Evolutionary conservation across 1,140 invertebrate genomes (phyloP), one percentile per base, ranked within the genome.

Genomic region (Melitaea cinxia): DNA sequence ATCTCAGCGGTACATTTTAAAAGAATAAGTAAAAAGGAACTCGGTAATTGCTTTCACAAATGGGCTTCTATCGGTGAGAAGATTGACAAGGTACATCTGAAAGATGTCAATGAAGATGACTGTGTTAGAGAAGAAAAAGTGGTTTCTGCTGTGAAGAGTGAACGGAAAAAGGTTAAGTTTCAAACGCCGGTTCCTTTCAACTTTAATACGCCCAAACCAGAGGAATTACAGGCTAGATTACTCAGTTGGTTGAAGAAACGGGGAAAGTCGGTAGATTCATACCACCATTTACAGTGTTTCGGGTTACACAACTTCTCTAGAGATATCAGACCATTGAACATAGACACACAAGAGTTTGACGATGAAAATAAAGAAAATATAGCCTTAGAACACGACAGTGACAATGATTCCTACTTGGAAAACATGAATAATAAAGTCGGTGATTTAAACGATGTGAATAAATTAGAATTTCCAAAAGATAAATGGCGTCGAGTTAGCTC

Each of bases 361-460:
- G 91, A 92, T 59, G 92, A 93, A 63, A 86, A 93, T 73, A 93
- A 93, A 70, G 92, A 93, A 77, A 93, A 93, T 75, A 76, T 84
- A 35, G 81, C 79, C 0, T 62, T 91, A 30, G 89, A 92, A n/a
- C 76, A 78, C 4, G 81, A 85, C 24, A 83, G 81, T 53, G 88
- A 91, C 63, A 78, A 90, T 73, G 83, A 84, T 28, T 91, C 91
- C 2, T 91, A 73, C 47, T 70, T 68, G 1, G 88, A 90, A 17
- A 89, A 80, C 53, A 82, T 89, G 68, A 85, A 84, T 50, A 77
- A 81, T 4, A n/a, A 58, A 21, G 72, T 77, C 14, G 30, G 65
- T 12, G 62, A 53, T 1, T n/a, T 70, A 24, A 33, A 39, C 10
- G 39, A 50, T 6, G 69, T 54, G 37, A 17, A 17, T 42, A 17